A percentile compares a stretch with the other conserved stretches of the same genome.
phyloP scores from a whole-genome alignment of 2,888 invertebrate genomes.

The Tubiluchus corallicola region DNA sequence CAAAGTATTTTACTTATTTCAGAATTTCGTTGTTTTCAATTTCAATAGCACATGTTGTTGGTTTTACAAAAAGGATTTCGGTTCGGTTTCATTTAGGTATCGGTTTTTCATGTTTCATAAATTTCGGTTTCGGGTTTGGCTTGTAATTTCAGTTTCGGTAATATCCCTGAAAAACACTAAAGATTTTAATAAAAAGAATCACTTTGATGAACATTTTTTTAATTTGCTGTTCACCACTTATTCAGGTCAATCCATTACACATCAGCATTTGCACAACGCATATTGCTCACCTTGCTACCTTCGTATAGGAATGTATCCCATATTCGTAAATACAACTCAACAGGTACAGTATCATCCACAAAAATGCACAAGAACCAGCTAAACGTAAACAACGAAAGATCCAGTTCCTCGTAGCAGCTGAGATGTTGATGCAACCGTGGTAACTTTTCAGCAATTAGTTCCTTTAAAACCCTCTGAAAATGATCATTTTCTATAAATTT shows the following conservation, averaged over 20 bases:
- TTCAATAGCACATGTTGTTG: too few species aligned
- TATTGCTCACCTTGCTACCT: slow-evolving; percentile 34
- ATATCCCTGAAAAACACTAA: too few species aligned
- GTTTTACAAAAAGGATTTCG: too few species aligned
- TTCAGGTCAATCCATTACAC: background rate
- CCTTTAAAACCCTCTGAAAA: slow-evolving; percentile 33
- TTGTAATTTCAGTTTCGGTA: too few species aligned
- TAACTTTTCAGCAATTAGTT: slow-evolving; percentile 34
- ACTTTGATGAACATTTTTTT: too few species aligned
- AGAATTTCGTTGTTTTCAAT: too few species aligned
- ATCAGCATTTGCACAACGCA: slow-evolving; percentile 2
- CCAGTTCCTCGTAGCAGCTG: slow-evolving; percentile 29
- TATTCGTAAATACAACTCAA: slow-evolving; percentile 33
- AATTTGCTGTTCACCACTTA: background rate
- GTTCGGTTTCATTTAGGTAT: too few species aligned
- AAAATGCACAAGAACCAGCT: slow-evolving; percentile 39
- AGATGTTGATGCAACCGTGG: slow-evolving; percentile 32
- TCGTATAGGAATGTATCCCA: slow-evolving; percentile 38
- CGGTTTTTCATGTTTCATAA: too few species aligned
- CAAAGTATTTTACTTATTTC: too few species aligned
- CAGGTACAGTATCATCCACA: slow-evolving; percentile 36
- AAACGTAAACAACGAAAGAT: slow-evolving; percentile 34
- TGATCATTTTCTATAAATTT: too few species aligned
- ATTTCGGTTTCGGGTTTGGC: too few species aligned
- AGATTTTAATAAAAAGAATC: too few species aligned